Base-by-base conservation (phyloP, 2,888 invertebrate genomes). In the Monopis laevigella region DNA sequence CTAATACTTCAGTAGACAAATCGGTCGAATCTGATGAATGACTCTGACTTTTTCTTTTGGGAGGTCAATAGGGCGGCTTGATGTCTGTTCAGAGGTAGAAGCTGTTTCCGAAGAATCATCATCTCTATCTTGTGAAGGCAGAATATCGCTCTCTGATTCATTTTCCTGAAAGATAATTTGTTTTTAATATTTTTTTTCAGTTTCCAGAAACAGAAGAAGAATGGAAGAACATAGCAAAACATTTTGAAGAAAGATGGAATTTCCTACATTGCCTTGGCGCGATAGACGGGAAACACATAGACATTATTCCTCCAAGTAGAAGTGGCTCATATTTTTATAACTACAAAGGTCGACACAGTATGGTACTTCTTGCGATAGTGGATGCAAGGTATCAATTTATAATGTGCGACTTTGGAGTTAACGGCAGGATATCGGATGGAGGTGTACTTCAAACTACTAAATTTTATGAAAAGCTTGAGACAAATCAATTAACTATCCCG, bases 251-350 rank as follows among this genome's bases (percentile, higher is more conserved):
- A 8, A 45, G 26, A 32, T 53, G 53, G 52, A 48, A 53, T 28
- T 53, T 52, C 35, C 52, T 51, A 27, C 44, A 42, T 17, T 54
- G 53, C 29, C 45, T 47, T 26, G 52, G 51, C 6, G 48, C 48
- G 3, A n/a, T 51, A 14, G 51, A 57, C 40, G 55, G 53, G 10
- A 54, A 57, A 38, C 55, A 55, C 41, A 46, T 53, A n/a, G 29
- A 18, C 27, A 52, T 54, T 30, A 40, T 39, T 18, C 41, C 45
- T 13, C 48, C 52, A 7, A 14, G 40, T 14, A 35, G 42, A 17
- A 45, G 46, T 46, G 55, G 51, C 34, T 50, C 50, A 41, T 17
- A 41, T 27, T 49, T 41, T 36, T 54, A 39, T 36, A 54, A 54
- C 45, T 55, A 56, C 46, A 54, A 55, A 48, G 43, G 46, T 40